phyloP scores from a whole-genome alignment of 1,140 invertebrate species.

The Saccostrea glomerata region DNA sequence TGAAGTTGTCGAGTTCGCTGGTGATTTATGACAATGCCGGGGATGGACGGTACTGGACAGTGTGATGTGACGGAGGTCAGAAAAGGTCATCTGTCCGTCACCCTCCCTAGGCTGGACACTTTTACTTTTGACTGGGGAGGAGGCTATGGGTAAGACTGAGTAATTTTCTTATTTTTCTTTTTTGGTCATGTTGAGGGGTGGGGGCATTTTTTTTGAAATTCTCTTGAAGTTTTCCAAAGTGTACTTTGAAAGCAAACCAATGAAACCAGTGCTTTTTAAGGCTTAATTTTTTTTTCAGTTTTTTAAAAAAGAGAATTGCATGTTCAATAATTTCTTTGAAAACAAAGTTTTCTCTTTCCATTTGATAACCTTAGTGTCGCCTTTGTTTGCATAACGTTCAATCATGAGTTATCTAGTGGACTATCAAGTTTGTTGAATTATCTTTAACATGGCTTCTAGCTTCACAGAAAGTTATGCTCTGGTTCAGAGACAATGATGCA shows the following conservation, averaged over 20 bases:
- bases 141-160: background rate
- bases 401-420: conserved; percentile 24
- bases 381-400: conserved; percentile 18
- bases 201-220: too few relatives aligned
- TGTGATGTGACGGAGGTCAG: background rate
- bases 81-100: background rate
- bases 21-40: background rate
- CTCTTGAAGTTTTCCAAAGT: too few relatives aligned
- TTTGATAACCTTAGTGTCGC: conserved; percentile 6
- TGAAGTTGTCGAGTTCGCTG: background rate
- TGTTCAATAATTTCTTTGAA: background rate
- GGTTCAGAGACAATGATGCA: conserved; percentile 9
- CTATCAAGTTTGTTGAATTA: conserved; percentile 33
- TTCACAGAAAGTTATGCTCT: conserved; percentile 15
- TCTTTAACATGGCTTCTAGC: conserved; percentile 18
- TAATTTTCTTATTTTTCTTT: background rate
- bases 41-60: background rate
- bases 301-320: too few relatives aligned
- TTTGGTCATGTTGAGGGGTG: background rate
- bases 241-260: too few relatives aligned
- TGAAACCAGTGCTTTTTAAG: too few relatives aligned
- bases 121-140: conserved; percentile 24
- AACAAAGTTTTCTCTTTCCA: background rate
- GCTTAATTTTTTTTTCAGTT: too few relatives aligned
- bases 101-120: background rate